phyloP scores from a whole-genome alignment of 2,797 vertebrate genomes.

The Sarcophilus harrisii region DNA sequence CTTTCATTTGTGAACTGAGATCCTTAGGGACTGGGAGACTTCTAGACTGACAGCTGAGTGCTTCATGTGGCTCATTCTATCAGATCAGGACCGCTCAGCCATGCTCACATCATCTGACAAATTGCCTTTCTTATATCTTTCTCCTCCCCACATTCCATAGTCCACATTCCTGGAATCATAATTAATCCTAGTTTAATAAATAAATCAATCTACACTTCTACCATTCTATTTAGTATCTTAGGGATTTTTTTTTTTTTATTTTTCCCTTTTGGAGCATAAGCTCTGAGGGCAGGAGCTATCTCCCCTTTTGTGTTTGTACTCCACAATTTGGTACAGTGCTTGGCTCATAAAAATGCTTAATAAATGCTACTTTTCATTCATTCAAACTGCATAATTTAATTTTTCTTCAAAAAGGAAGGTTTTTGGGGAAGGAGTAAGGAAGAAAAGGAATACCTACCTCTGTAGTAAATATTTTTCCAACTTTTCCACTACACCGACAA shows the following conservation, averaged over 20 bases:
- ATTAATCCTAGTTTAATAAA: neutral
- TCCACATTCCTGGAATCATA: neutral
- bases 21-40: neutral
- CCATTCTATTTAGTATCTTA: neutral
- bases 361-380: neutral
- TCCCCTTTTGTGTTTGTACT: neutral
- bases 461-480: conserved; percentile 85
- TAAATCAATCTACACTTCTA: neutral
- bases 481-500: conserved; percentile 91
- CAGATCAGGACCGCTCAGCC: neutral
- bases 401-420: neutral
- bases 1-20: neutral
- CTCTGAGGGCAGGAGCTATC: neutral
- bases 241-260: neutral
- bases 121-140: neutral
- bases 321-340: neutral
- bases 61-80: neutral
- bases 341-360: neutral
- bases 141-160: neutral
- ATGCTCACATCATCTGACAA: neutral
- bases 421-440: neutral
- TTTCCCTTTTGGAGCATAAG: neutral
- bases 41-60: neutral
- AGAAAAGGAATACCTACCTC: conserved; percentile 84
- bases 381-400: neutral